These are phyloP conservation scores for Oligia latruncula DNA, from an alignment of 2,888 invertebrate genomes.

Conservation along the genomic window DNA sequence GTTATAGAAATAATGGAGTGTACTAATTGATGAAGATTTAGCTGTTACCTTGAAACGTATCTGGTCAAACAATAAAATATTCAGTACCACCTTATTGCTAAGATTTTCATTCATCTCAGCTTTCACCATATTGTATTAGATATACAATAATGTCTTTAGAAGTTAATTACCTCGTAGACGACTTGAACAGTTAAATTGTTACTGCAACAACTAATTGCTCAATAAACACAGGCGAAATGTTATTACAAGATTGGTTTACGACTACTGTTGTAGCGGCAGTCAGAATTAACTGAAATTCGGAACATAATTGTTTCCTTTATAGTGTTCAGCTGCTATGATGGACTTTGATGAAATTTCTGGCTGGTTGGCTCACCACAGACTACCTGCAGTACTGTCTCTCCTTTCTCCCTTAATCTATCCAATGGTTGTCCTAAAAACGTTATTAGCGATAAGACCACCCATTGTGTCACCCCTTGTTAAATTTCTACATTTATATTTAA, in stretches of 20 bases:
- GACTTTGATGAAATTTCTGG: neutral
- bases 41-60: neutral
- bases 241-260: constrained; percentile 56
- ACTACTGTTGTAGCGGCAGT: constrained; percentile 11
- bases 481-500: neutral
- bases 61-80: neutral
- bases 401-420: neutral
- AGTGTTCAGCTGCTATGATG: constrained; percentile 8
- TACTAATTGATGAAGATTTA: neutral
- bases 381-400: neutral
- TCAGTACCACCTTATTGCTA: neutral
- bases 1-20: neutral
- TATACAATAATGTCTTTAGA: constrained; percentile 41
- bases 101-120: neutral
- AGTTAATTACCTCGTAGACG: constrained; percentile 47
- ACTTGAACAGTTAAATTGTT: constrained; percentile 47
- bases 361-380: neutral
- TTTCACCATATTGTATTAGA: constrained; percentile 17
- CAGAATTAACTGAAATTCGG: constrained; percentile 45
- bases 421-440: neutral
- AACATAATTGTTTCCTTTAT: constrained; percentile 49
- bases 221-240: constrained; percentile 48
- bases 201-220: constrained; percentile 54
- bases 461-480: neutral
- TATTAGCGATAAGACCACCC: neutral